These are phyloP conservation scores for Actias luna DNA, from an alignment of 2,888 invertebrate genomes.

Conservation along the genomic window DNA sequence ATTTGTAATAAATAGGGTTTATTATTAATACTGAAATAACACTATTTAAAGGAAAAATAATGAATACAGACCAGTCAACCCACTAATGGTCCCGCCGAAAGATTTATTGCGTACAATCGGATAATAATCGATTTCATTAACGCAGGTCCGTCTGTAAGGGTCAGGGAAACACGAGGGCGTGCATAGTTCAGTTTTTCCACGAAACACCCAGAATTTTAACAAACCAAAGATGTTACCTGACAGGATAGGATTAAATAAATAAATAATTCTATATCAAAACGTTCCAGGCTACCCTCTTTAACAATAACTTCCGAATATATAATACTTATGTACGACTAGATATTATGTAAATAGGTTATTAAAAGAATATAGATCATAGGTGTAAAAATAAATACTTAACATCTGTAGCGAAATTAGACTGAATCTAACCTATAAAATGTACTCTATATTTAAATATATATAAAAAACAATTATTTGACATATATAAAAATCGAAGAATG, in stretches of 20 bases:
- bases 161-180: slow-evolving; percentile 38
- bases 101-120: slow-evolving; percentile 48
- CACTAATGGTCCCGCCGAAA: slow-evolving; percentile 34
- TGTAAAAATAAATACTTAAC: background rate
- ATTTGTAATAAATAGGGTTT: background rate
- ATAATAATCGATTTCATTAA: slow-evolving; percentile 65
- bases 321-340: too few relatives aligned
- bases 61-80: slow-evolving; percentile 35
- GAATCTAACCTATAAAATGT: background rate
- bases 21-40: background rate
- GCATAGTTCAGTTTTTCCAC: slow-evolving; percentile 41
- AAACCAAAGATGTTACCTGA: slow-evolving; percentile 21
- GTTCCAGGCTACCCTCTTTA: too few relatives aligned
- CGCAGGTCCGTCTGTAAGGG: slow-evolving; percentile 47
- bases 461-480: background rate
- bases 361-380: background rate
- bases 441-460: background rate
- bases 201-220: slow-evolving; percentile 38
- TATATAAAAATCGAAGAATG: too few relatives aligned
- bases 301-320: too few relatives aligned
- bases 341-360: background rate
- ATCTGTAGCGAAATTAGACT: background rate
- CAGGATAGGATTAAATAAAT: slow-evolving; percentile 25
- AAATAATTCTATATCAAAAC: too few relatives aligned
- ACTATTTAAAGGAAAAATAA: slow-evolving; percentile 12